Evolutionary conservation across 2,113 vertebrate genomes (phyloP).

Genomic region (Lophura nycthemera): DNA sequence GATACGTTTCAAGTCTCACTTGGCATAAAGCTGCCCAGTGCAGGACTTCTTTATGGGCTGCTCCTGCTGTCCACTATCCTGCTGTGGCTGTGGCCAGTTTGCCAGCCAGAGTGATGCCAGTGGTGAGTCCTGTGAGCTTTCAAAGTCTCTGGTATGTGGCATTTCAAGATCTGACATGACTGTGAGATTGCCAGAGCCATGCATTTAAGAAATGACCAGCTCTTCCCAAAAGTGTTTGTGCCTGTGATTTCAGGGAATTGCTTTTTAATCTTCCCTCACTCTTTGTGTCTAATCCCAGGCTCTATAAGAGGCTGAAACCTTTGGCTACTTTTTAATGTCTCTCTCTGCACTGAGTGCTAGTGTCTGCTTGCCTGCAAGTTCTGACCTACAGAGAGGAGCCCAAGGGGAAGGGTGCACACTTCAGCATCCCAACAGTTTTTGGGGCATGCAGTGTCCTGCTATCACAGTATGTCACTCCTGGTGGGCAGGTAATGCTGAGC

Average conservation of each 20-base stretch:
- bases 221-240: neutral
- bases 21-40: neutral
- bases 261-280: neutral
- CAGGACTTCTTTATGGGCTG: neutral
- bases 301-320: neutral
- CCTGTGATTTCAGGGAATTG: neutral
- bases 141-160: neutral
- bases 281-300: neutral
- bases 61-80: neutral
- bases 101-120: neutral
- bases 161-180: neutral
- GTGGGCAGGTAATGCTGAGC: neutral
- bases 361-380: neutral
- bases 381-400: neutral
- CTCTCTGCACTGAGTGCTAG: rapidly evolving
- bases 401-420: neutral
- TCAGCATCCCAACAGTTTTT: rapidly evolving
- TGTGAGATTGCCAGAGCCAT: neutral
- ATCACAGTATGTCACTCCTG: rapidly evolving
- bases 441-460: neutral
- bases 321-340: neutral
- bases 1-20: rapidly evolving
- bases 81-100: neutral
- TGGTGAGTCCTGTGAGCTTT: rapidly evolving
- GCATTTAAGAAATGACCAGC: neutral